Evolutionary conservation across 2,888 invertebrate species (phyloP).

Genomic region (Tetheella fluctuosa): DNA sequence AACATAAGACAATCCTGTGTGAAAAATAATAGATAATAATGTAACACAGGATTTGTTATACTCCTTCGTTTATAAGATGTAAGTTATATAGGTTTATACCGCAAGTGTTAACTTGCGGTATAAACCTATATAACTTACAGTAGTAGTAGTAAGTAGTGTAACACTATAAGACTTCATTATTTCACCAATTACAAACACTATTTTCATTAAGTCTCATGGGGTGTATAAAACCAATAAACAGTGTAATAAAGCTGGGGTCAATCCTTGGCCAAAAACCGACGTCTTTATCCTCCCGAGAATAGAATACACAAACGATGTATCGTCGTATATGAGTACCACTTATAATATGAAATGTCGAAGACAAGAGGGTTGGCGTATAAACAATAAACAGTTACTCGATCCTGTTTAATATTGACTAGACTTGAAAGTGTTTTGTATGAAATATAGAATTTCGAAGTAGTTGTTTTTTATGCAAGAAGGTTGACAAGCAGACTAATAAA

Average conservation of each 20-base stretch:
- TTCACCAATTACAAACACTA: conserved; percentile 34
- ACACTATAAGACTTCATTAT: conserved; percentile 30
- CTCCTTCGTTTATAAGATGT: too few species aligned
- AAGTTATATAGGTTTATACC: too few species aligned
- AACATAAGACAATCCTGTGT: too few species aligned
- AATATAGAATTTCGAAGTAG: background rate
- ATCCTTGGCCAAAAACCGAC: conserved; percentile 46
- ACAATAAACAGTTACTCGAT: conserved; percentile 27
- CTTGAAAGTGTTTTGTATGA: background rate
- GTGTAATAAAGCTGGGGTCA: conserved; percentile 58
- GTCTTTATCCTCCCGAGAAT: conserved; percentile 50
- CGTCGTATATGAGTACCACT: conserved; percentile 30
- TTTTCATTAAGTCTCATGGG: conserved; percentile 56
- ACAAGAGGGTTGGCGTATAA: conserved; percentile 14
- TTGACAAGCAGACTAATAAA: too few species aligned
- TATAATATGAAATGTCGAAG: conserved; percentile 23
- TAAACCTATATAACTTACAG: too few species aligned
- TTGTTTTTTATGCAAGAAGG: too few species aligned
- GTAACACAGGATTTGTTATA: too few species aligned
- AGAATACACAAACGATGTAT: conserved; percentile 52
- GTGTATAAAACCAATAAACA: conserved; percentile 59
- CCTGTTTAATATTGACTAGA: background rate
- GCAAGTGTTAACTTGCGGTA: too few species aligned
- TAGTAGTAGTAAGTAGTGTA: too few species aligned
- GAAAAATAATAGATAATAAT: too few species aligned